Evolutionary conservation across 2,113 vertebrate genomes (phyloP), one percentile per base, ranked within the genome.

Genomic region (Callipepla squamata): DNA sequence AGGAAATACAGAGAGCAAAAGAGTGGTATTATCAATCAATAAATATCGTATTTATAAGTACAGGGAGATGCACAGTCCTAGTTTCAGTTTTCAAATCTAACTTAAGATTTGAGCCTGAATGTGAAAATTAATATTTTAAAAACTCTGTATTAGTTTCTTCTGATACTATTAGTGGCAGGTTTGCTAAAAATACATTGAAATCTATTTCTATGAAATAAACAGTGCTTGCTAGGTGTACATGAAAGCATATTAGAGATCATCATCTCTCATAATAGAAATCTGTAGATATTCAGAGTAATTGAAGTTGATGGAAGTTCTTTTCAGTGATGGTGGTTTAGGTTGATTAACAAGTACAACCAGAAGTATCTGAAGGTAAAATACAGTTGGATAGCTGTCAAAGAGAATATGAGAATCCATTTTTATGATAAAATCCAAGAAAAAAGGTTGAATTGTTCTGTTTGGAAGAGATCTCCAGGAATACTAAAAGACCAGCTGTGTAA

Each of bases 1-100:
- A 68, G 8, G 11, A 9, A 94, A 73, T 68, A 86, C n/a, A 80
- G 4, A 81, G 9, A 86, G 53, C 18, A 72, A 51, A 90, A 90
- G 15, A 84, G 12, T 32, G 44, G n/a, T 30, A 65, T 7, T 58
- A 15, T 86, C 26, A 76, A 48, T 73, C 53, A 79, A 51, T 44
- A 77, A 59, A 44, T 12, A 62, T 77, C 69, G 78, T 90, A 63
- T 83, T 96, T 90, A 6, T 32, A 85, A 80, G 28, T 74, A 67
- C 6, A 63, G 20, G 69, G 7, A 15, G 11, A 44, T 72, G 10
- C 13, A 34, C 25, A 86, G 34, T 77, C 26, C 15, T 57, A 65
- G 11, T n/a, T 72, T 55, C 13, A 55, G 15, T 79, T 87, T 68
- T 83, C 26, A 90, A 92, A 83, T 62, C 17, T 72, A 78, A 38